A percentile compares a stretch with the other conserved stretches of the same genome.
Conservation (phyloP, 1,140 invertebrate genomes). For the Plectrocnemia conspersa region DNA sequence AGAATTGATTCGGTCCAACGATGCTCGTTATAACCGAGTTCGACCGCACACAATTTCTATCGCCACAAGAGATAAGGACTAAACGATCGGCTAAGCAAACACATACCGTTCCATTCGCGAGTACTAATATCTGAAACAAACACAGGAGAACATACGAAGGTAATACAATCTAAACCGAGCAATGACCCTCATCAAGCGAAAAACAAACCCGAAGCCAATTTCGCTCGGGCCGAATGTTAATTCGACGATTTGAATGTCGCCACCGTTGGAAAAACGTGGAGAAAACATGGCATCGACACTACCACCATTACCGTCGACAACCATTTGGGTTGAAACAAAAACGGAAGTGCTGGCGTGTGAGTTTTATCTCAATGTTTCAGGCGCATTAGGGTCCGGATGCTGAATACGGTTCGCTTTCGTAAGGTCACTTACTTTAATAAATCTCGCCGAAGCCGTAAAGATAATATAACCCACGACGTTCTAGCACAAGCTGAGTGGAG, state of each 20-base stretch:
- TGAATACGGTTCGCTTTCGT: slow-evolving; percentile 18
- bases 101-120: not conserved
- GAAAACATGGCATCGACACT: too few species aligned
- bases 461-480: too few species aligned
- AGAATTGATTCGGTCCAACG: too few species aligned
- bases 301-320: too few species aligned
- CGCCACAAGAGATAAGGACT: slow-evolving; percentile 9
- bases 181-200: not conserved
- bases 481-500: too few species aligned
- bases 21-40: too few species aligned
- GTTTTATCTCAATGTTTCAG: slow-evolving; percentile 23
- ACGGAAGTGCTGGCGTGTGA: slow-evolving; percentile 19
- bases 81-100: not conserved
- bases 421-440: slow-evolving; percentile 25
- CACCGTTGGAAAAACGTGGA: too few species aligned
- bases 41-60: too few species aligned
- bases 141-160: not conserved
- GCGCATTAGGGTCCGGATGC: slow-evolving; percentile 19
- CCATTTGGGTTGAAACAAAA: too few species aligned
- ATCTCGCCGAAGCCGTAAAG: slow-evolving; percentile 12
- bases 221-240: too few species aligned
- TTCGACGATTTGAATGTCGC: too few species aligned
- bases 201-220: too few species aligned
- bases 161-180: not conserved
- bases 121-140: slow-evolving; percentile 2